Evolutionary conservation across 2,797 vertebrate species (phyloP).

Genomic region (Lerista edwardsae): DNA sequence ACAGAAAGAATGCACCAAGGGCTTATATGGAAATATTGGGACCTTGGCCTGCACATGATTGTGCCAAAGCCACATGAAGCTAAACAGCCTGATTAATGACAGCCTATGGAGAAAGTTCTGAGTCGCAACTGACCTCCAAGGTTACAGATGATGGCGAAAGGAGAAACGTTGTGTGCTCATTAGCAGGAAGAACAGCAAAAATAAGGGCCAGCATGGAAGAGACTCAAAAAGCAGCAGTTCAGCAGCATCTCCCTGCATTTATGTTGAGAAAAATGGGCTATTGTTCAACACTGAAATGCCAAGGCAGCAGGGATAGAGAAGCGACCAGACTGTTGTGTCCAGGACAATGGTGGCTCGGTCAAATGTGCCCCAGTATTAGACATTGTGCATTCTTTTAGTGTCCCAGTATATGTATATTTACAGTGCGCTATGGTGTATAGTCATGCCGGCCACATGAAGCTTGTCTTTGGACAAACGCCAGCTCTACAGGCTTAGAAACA

Average conservation of each 20-base stretch:
- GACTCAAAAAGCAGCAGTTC: neutral
- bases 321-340: no score
- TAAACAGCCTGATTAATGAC: constrained; percentile 23
- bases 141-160: constrained; percentile 30
- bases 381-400: no score
- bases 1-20: neutral
- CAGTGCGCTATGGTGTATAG: no score
- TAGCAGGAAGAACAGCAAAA: constrained; percentile 36
- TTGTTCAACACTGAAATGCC: constrained; percentile 16
- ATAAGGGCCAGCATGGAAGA: neutral
- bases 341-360: no score
- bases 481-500: no score
- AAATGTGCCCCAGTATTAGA: no score
- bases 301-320: neutral
- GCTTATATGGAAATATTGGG: neutral
- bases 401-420: no score
- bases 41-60: constrained; percentile 7
- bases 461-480: no score
- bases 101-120: constrained; percentile 26
- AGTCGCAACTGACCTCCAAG: constrained; percentile 26
- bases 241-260: neutral
- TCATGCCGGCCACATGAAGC: no score
- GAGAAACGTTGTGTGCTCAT: constrained; percentile 16
- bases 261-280: constrained; percentile 18
- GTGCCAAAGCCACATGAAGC: constrained; percentile 5